A percentile compares a stretch with the other conserved stretches of the same genome.
These are phyloP conservation scores for Pristionchus entomophagus DNA, from an alignment of 2,888 invertebrate species.

Conservation along the genomic window DNA sequence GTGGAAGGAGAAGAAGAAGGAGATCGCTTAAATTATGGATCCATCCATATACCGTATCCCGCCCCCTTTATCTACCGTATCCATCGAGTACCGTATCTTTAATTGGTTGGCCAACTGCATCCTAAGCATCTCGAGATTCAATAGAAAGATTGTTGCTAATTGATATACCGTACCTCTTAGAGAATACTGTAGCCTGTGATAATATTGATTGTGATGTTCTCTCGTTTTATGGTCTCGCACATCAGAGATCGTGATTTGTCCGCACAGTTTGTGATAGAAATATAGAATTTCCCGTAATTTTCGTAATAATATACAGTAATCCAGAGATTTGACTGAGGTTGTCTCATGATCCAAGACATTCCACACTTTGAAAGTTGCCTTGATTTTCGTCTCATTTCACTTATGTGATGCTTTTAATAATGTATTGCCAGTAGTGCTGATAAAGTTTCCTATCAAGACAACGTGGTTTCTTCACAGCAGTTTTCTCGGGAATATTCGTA, in stretches of 20 bases:
- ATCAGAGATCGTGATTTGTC: constrained; percentile 18
- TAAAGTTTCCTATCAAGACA: background rate
- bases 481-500: too few species aligned
- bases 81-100: background rate
- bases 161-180: background rate
- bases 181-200: too few species aligned
- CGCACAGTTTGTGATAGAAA: background rate
- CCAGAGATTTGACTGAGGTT: constrained; percentile 8
- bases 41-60: background rate
- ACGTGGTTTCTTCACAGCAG: too few species aligned
- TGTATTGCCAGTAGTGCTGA: background rate
- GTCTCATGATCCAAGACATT: constrained; percentile 27
- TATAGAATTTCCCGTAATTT: background rate
- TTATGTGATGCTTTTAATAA: background rate
- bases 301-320: background rate
- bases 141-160: background rate
- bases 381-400: constrained; percentile 6
- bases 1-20: constrained; percentile 59
- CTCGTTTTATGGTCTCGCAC: constrained; percentile 16
- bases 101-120: too few species aligned
- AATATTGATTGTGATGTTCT: background rate
- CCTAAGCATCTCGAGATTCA: background rate
- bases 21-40: background rate
- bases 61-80: background rate
- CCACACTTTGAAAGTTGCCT: constrained; percentile 29